Evolutionary conservation across 2,888 invertebrate genomes (phyloP).

Genomic region (Argynnis bischoffii): DNA sequence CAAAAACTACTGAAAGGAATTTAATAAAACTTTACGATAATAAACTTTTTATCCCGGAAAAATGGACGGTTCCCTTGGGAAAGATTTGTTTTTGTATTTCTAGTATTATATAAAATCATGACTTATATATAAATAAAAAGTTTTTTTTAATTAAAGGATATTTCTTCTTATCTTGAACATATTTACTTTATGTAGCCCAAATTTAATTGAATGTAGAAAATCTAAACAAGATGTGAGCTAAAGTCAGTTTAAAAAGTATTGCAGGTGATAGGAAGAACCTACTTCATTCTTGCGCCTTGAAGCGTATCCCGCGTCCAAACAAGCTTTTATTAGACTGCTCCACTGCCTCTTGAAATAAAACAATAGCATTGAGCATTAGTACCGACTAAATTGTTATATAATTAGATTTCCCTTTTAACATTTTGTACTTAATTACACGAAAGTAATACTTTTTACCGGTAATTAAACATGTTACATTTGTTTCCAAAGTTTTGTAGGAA

Average conservation of each 20-base stretch:
- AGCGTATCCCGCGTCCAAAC: conserved; percentile 30
- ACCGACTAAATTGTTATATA: conserved; percentile 20
- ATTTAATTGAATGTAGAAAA: not conserved
- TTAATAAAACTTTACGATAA: no score
- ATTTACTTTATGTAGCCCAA: not conserved
- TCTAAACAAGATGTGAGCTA: conserved; percentile 1
- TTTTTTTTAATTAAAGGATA: no score
- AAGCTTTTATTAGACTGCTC: conserved; percentile 29
- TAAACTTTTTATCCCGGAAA: no score
- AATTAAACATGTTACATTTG: conserved; percentile 5
- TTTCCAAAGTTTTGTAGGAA: no score
- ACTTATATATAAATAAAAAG: no score
- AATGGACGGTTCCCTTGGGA: no score
- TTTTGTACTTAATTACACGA: conserved; percentile 22
- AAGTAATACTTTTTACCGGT: conserved; percentile 1
- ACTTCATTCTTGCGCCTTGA: conserved; percentile 21
- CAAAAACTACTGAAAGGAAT: no score
- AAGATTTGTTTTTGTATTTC: no score
- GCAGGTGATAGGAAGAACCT: conserved; percentile 21
- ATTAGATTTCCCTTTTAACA: conserved; percentile 27
- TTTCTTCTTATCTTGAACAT: no score
- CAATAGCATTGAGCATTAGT: conserved; percentile 28
- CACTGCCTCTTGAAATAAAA: conserved; percentile 20
- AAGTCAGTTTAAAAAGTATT: conserved; percentile 11
- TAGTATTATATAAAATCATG: no score